Percentiles rank a stretch among this genome's conserved stretches.
These are phyloP conservation scores for Clarias magur DNA, from an alignment of 2,113 vertebrate species.

Conservation along the genomic window DNA sequence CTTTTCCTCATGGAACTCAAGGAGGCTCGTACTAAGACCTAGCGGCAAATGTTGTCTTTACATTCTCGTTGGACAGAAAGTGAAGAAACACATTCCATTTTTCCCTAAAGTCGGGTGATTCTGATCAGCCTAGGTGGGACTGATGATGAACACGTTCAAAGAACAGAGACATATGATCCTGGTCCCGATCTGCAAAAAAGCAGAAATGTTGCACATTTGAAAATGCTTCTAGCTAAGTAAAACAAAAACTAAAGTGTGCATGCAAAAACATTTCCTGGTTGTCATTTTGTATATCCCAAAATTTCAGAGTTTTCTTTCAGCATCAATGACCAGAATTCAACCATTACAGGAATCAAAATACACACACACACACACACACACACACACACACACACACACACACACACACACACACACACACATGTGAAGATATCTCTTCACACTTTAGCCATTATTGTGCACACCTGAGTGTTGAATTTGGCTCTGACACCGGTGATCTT, in stretches of 20 bases:
- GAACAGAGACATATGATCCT: neutral
- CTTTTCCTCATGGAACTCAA: neutral
- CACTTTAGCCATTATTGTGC: constrained; percentile 25
- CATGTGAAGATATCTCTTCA: constrained; percentile 34
- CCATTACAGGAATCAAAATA: neutral
- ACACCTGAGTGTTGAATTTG: constrained; percentile 56
- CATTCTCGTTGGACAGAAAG: neutral
- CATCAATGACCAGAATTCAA: no score
- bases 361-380: constrained; percentile 44
- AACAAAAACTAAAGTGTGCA: neutral
- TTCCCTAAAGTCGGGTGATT: neutral
- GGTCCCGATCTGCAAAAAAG: neutral
- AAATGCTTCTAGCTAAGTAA: neutral
- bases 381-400: neutral
- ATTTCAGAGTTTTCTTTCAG: no score
- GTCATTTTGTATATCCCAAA: no score
- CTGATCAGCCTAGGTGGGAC: neutral
- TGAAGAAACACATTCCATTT: neutral
- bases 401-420: constrained; percentile 40
- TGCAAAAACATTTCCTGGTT: no score
- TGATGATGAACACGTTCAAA: neutral
- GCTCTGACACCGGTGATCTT: constrained; percentile 50
- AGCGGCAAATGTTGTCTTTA: neutral
- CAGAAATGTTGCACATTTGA: neutral
- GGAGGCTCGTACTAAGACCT: neutral